Evolutionary conservation across 2,888 invertebrate species (phyloP), one percentile per base, ranked within the genome.

Genomic region (Empis stercorea): DNA sequence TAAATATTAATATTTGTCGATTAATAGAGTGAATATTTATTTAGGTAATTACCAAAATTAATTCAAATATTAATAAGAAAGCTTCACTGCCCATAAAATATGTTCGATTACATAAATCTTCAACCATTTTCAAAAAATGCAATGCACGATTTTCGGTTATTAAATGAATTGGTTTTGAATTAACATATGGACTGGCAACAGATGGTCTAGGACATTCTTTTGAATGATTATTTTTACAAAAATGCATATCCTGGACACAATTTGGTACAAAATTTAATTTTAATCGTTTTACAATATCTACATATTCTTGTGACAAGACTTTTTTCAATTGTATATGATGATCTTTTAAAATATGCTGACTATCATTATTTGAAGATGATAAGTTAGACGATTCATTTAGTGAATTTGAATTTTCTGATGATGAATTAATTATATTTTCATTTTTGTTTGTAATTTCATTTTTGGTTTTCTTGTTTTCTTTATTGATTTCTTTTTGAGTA

Each of bases 61-160:
- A 48, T 43, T 68, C 64, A 2, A 68, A 54, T 2, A 68, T 56
- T 17, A 59, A 57, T 16, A 59, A 59, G 7, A 68, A 54, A 3
- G 61, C 56, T 1, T 56, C 53, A 38, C 63, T 63, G 1, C 64
- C 67, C 0, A 68, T 66, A 46, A 59, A 68, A 23, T 64, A 61
- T 1, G 54, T 54, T n/a, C 60, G 60, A n/a, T 59, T 48, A 14
- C 61, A 61, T 56, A 65, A 59, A 43, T 55, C 55, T 40, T 58
- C 57, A 1, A 64, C 54, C 6, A 60, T 55, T 37, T 59, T 60
- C 7, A 65, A 51, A 37, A 60, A 68, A 1, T 60, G 56, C 13
- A 49, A 14, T 10, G 14, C 13, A 5, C 49, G 45, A 27, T 49
- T 46, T 2, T 49, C 36, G 9, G 20, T 23, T 10, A 61, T 57